phyloP scores from a whole-genome alignment of 1,140 invertebrate species.

The Drosophila nasuta region DNA sequence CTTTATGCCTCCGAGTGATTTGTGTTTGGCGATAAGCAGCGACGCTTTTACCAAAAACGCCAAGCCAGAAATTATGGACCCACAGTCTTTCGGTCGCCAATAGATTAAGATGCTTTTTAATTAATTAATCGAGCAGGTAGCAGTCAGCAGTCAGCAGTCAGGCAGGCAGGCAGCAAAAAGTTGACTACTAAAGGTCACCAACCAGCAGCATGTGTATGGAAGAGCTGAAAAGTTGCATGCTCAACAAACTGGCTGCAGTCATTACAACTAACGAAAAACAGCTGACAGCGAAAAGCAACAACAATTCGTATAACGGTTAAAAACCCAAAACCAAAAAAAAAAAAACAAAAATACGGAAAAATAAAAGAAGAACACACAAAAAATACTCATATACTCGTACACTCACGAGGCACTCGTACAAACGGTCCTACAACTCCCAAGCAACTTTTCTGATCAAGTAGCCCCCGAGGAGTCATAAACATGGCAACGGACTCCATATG shows the following conservation, averaged over 20 bases:
- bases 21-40: conserved; percentile 69
- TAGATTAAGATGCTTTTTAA: conserved; percentile 50
- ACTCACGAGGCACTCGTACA: conserved; percentile 39
- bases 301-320: conserved; percentile 1
- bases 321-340: background rate
- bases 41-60: background rate
- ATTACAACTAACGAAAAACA: conserved; percentile 11
- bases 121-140: conserved; percentile 38
- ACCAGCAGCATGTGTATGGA: background rate
- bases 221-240: conserved; percentile 14
- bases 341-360: background rate
- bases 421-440: conserved; percentile 67
- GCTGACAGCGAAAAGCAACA: conserved; percentile 24
- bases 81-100: background rate
- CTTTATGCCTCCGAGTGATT: conserved; percentile 70
- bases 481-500: conserved; percentile 56
- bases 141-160: background rate
- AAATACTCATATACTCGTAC: conserved; percentile 18
- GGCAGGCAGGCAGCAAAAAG: no score
- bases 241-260: conserved; percentile 23
- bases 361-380: no score
- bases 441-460: conserved; percentile 81
- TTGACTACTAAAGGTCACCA: background rate
- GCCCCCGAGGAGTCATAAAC: conserved; percentile 79
- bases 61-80: background rate